Evolutionary conservation across 2,113 vertebrate genomes (phyloP), one percentile per base, ranked within the genome.

Genomic region (Brachyhypopomus gauderio): DNA sequence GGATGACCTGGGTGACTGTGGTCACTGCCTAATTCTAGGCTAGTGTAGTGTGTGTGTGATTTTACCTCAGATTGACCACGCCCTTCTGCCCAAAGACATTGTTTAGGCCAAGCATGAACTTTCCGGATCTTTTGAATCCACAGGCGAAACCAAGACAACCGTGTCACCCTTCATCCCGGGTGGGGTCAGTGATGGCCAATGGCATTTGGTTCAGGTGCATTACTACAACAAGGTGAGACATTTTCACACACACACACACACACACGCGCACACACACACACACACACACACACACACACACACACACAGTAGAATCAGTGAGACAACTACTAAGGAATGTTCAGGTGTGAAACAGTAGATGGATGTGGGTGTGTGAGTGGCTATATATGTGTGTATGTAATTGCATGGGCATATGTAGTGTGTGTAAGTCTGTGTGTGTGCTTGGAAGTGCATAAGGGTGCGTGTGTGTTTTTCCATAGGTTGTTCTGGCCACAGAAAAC

Each of bases 121-220:
- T 70, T 88, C 34, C 62, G 67, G 59, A 69, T 17, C 14, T 58
- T 20, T 3, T n/a, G 38, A 59, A 55, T 84, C 77, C 82, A 25
- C 88, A 98, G 97, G 97, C 52, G 97, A 98, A 86, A 94, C 94
- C 0, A 96, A 96, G 73, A 97, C 96, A 5, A 95, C 92, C 0
- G 96, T 98, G 62, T 95, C 96, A 0, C 96, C 96, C 0, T 95
- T 90, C 0, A 85, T 98, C 82, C 89, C 88, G 0, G 97, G 96
- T 5, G 97, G 97, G 0, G 95, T 98, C 86, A 97, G 96, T 0
- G 96, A 98, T 0, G 97, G 97, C 52, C 95, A 96, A 89, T 98
- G 97, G 97, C 97, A 98, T 82, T 91, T 91, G 0, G 95, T 96
- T 7, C 95, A 96, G 48, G 89, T 98, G 27, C 94, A 95, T 81